Evolutionary conservation across 2,113 vertebrate genomes (phyloP).

Genomic region (Colinus virginianus): DNA sequence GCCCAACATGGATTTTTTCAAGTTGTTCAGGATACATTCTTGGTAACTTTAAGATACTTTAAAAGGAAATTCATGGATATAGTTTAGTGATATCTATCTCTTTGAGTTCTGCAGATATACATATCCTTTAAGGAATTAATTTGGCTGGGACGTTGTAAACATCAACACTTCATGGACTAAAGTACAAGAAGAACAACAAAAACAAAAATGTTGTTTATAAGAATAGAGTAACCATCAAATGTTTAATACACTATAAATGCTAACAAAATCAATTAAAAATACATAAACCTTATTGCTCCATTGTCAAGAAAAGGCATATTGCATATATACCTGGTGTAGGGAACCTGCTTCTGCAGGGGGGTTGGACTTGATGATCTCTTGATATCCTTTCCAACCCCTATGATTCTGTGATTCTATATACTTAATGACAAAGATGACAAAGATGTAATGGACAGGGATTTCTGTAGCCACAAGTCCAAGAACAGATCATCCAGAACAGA

Average conservation of each 20-base stretch:
- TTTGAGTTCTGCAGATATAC: background rate
- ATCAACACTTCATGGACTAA: constrained; percentile 22
- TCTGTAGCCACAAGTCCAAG: background rate
- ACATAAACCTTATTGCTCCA: background rate
- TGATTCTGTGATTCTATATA: background rate
- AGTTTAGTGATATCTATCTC: background rate
- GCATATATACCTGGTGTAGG: background rate
- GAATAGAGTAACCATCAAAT: background rate
- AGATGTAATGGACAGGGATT: background rate
- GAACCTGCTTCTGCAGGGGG: too few species aligned
- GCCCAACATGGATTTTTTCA: background rate
- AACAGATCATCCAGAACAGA: background rate
- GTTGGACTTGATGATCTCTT: too few species aligned
- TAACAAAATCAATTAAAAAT: constrained; percentile 33
- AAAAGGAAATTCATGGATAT: background rate
- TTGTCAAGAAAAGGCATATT: background rate
- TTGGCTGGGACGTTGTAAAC: background rate
- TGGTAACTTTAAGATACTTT: background rate
- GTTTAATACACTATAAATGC: background rate
- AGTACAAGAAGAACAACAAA: background rate
- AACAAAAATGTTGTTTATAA: constrained; percentile 1
- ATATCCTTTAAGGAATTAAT: background rate
- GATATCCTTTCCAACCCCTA: too few species aligned
- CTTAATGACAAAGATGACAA: background rate
- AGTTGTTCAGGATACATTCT: background rate